Base-by-base conservation (phyloP, 2,797 vertebrate species). In the Micrastur ruficollis region DNA sequence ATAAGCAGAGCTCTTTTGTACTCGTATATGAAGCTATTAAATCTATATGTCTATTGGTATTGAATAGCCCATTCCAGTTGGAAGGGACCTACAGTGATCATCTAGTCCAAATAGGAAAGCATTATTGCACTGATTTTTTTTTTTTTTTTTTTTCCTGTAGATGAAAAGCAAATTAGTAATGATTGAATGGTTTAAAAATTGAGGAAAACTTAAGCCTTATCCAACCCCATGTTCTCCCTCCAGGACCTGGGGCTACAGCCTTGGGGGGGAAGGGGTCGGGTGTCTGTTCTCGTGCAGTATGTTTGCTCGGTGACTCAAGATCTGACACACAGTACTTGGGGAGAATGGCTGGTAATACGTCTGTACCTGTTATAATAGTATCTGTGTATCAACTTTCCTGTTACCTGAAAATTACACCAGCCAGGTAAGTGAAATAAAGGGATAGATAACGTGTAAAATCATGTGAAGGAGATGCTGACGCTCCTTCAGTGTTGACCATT, bases 221-320 rank as follows among this genome's bases (percentile, higher is more conserved):
- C 26, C 20, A 26, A 12, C 3, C 12, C 62, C 26, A 29, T 29
- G 20, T 31, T 61, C 25, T 81, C 34, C 29, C 26, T 55, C 20
- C 47, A 25, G 40, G 29, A 47, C 53, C 47, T 31, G 49, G 34
- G 29, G 14, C 32, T 55, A 36, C 22, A 36, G 62, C 16, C 46
- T 42, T n/a, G 11, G 6, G 38, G 3, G 34, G 40, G 40, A 15
- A 27, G 78, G 31, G 62, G 42, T 18, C 31, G 8, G 6, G 29
- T 17, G 25, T 53, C 55, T 40, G 47, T 16, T 59, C 62, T 68
- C 36, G 12, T 1, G 0, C 22, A 8, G 18, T 25, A 1, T n/a
- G 61, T 47, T 40, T 19, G 29, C 47, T 5, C 13, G 14, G 34
- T 25, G 62, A 34, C 25, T 61, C 17, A 6, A 21, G 46, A 26